Percentiles rank a stretch among this genome's conserved stretches.
Evolutionary conservation across 1,140 invertebrate species (phyloP).

Genomic region (Brachionus asplanchnoidis): DNA sequence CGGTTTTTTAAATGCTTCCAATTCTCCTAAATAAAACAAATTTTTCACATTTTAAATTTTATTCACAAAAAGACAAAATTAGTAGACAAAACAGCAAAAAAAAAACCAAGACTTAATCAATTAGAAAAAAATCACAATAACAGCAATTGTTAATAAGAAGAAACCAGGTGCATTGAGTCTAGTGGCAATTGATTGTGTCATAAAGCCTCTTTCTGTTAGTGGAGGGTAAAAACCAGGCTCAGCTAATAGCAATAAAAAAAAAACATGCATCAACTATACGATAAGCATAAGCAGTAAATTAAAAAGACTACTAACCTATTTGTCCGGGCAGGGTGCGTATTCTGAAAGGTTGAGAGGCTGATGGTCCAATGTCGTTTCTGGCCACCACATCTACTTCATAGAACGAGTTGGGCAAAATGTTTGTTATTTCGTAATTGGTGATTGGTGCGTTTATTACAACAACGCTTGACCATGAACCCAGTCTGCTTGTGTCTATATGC

Average conservation of each 20-base stretch:
- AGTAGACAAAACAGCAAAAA: background rate
- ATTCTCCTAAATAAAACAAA: constrained; percentile 30
- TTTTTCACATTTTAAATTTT: background rate
- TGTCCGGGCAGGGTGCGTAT: constrained; percentile 17
- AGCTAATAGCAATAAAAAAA: constrained; percentile 23
- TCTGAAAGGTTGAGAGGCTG: constrained; percentile 22
- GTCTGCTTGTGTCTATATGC: background rate
- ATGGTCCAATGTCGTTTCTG: constrained; percentile 27
- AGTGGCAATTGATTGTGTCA: background rate
- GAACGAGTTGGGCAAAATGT: constrained; percentile 12
- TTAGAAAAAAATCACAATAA: background rate
- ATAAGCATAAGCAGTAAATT: background rate
- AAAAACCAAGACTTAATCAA: background rate
- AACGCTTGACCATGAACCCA: constrained; percentile 6
- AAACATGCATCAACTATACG: background rate
- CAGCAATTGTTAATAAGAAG: background rate
- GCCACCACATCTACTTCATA: constrained; percentile 29
- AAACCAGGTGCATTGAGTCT: background rate
- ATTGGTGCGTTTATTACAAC: background rate
- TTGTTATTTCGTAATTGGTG: constrained; percentile 4
- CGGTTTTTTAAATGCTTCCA: constrained; percentile 8
- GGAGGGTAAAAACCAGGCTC: background rate
- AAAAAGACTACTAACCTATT: constrained; percentile 14
- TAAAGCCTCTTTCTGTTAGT: background rate
- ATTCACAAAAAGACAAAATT: background rate